Evolutionary conservation across 53 echinoderm and acorn worm genomes (phyloP).

Genomic region (Antedon mediterranea): DNA sequence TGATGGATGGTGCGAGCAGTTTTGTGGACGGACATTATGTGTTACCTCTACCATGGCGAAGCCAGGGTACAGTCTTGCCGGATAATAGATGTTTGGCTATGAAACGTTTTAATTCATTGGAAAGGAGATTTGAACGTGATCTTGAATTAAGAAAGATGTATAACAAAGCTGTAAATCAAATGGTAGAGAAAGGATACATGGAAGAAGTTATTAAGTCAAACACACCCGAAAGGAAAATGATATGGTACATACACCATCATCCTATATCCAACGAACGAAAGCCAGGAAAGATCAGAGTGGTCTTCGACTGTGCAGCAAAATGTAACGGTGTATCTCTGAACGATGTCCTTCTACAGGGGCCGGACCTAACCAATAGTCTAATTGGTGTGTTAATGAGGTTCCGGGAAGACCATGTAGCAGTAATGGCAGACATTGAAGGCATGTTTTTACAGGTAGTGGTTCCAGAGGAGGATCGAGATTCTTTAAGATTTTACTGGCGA

Average conservation of each 20-base stretch:
- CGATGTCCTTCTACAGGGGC: background rate
- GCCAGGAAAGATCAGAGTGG: background rate
- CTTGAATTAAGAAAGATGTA: background rate
- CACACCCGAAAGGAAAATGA: background rate
- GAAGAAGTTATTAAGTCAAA: background rate
- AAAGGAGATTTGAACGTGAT: background rate
- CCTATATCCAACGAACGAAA: background rate
- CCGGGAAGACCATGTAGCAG: slow-evolving; percentile 2
- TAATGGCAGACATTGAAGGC: slow-evolving; percentile 4
- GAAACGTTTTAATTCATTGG: background rate
- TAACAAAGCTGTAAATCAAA: background rate
- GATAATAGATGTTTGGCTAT: background rate
- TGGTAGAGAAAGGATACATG: background rate
- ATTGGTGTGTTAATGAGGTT: background rate
- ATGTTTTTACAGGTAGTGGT: slow-evolving; percentile 14
- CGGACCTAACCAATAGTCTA: background rate
- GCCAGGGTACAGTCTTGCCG: background rate
- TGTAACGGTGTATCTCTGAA: background rate
- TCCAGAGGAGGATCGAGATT: background rate
- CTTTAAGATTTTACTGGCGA: slow-evolving; percentile 1
- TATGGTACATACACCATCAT: background rate
- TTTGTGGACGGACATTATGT: slow-evolving; percentile 3
- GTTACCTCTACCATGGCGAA: background rate
- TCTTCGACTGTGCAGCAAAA: background rate
- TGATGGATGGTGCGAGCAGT: background rate